These are phyloP conservation scores for Orchesellides sinensis DNA, from an alignment of 2,888 invertebrate species.

Conservation along the genomic window DNA sequence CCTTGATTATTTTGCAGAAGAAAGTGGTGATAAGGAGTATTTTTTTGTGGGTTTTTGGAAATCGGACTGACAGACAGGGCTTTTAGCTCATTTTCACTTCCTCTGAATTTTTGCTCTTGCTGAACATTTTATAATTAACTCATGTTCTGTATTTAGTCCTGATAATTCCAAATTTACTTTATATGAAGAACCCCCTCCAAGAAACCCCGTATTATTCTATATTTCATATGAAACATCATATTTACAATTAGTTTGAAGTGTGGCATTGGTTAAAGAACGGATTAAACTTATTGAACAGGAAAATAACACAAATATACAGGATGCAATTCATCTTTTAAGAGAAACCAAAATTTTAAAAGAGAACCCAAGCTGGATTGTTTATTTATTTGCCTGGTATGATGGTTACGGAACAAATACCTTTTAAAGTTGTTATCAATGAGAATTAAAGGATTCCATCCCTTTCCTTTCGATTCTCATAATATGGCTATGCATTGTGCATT, in stretches of 20 bases:
- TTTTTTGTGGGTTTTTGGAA: constrained; percentile 24
- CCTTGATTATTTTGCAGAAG: constrained; percentile 35
- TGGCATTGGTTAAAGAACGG: too few relatives aligned
- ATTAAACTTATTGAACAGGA: not conserved
- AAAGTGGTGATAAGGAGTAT: constrained; percentile 57
- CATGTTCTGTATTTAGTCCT: too few relatives aligned
- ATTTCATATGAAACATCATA: too few relatives aligned
- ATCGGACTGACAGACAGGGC: too few relatives aligned
- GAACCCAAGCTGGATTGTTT: not conserved
- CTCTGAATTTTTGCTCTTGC: too few relatives aligned
- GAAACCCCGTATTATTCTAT: too few relatives aligned
- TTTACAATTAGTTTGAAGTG: too few relatives aligned
- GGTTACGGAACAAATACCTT: constrained; percentile 18
- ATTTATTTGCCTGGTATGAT: constrained; percentile 16
- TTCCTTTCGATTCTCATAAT: constrained; percentile 13
- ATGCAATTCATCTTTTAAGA: not conserved
- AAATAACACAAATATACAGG: not conserved
- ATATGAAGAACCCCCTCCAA: too few relatives aligned
- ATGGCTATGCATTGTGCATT: too few relatives aligned
- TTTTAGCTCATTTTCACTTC: too few relatives aligned
- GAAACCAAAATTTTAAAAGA: not conserved
- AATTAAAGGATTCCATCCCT: constrained; percentile 6
- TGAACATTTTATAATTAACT: too few relatives aligned
- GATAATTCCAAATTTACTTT: too few relatives aligned
- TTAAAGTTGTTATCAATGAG: constrained; percentile 30